phyloP scores from a whole-genome alignment of 92 coral and sea anemone genomes.

The Zoanthus gigantus region DNA sequence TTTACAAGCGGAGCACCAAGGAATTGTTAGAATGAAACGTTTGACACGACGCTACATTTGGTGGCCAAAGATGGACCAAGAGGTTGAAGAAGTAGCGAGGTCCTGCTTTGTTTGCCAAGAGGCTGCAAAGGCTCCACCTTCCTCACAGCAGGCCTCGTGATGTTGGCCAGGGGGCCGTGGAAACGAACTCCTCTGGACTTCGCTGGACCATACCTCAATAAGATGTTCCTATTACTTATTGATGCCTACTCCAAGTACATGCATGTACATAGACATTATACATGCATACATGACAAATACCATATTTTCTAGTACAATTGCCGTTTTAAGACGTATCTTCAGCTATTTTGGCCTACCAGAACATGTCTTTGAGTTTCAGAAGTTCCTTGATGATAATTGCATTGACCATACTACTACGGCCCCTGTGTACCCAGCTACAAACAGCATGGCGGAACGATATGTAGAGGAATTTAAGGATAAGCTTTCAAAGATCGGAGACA shows the following conservation, averaged over 20 bases:
- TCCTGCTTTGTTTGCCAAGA: too few relatives aligned
- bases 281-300: not conserved
- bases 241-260: not conserved
- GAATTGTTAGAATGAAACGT: too few relatives aligned
- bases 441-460: not conserved
- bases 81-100: too few relatives aligned
- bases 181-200: not conserved
- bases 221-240: not conserved
- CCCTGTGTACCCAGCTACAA: not conserved
- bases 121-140: not conserved
- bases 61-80: too few relatives aligned
- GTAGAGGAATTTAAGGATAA: slow-evolving; percentile 16
- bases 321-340: not conserved
- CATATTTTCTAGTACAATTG: not conserved
- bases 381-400: not conserved
- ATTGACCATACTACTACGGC: not conserved
- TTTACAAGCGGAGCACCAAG: too few relatives aligned
- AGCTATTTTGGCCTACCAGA: not conserved
- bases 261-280: too few relatives aligned
- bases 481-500: not conserved
- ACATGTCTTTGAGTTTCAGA: not conserved
- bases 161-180: not conserved
- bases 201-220: not conserved
- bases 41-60: too few relatives aligned
- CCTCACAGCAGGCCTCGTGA: not conserved